Conservation (phyloP, 2,113 vertebrate species). For the Sialia sialis region DNA sequence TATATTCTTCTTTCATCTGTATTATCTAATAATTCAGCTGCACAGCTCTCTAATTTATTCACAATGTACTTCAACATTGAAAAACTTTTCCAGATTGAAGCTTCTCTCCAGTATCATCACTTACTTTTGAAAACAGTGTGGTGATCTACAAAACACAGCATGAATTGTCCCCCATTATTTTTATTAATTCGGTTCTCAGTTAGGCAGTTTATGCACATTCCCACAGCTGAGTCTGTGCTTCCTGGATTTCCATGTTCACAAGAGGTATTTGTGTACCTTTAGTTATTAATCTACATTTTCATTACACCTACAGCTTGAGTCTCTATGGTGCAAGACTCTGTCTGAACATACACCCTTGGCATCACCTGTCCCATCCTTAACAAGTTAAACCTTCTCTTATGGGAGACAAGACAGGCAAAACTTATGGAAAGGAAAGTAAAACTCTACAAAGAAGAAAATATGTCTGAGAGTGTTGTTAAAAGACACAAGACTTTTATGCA, state of each 20-base stretch:
- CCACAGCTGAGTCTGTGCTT: neutral
- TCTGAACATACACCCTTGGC: neutral
- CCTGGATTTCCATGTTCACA: neutral
- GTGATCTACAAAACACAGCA: neutral
- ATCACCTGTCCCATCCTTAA: neutral
- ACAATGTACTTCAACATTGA: neutral
- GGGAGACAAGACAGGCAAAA: neutral
- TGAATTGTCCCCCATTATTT: neutral
- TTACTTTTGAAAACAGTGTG: neutral
- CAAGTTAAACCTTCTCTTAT: neutral
- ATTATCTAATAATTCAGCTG: neutral
- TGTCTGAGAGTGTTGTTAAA: neutral
- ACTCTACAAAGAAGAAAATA: neutral
- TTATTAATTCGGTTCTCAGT: neutral
- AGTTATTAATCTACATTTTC: neutral
- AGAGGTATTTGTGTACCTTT: neutral
- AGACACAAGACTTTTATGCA: neutral
- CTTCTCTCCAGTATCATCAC: neutral
- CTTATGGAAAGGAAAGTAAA: neutral
- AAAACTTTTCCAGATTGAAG: neutral
- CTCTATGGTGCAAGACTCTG: neutral
- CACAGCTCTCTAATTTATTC: neutral
- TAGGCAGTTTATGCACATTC: neutral
- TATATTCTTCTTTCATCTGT: neutral
- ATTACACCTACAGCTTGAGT: neutral